These are phyloP conservation scores for Columba janthina DNA, from an alignment of 2,113 vertebrate species.

Conservation along the genomic window DNA sequence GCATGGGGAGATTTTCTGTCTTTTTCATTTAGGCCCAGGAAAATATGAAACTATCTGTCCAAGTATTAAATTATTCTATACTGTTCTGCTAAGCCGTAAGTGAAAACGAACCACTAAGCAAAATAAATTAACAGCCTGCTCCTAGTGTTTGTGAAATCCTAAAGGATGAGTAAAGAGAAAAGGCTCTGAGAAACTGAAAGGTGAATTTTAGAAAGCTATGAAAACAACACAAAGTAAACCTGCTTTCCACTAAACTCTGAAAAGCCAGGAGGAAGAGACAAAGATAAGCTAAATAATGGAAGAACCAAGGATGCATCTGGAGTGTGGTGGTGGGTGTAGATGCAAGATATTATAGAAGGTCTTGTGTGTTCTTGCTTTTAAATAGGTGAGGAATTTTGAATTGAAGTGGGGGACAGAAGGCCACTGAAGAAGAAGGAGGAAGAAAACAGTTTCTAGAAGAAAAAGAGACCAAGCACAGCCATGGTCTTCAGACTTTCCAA, in stretches of 20 bases:
- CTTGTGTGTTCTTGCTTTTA: not conserved
- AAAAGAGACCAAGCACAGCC: not conserved
- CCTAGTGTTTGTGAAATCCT: not conserved
- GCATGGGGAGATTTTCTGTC: not conserved
- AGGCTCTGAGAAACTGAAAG: not conserved
- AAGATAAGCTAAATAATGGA: not conserved
- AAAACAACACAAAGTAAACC: not conserved
- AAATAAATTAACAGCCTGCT: not conserved
- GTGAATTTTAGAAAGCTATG: not conserved
- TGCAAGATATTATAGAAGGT: not conserved
- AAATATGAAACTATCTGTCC: not conserved
- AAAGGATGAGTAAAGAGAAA: not conserved
- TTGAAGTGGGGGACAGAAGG: not conserved
- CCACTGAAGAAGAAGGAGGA: not conserved
- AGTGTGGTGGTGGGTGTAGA: accelerated
- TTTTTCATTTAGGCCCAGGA: not conserved
- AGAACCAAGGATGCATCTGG: not conserved
- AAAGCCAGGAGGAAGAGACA: not conserved
- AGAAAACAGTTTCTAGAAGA: not conserved
- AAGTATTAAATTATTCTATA: not conserved
- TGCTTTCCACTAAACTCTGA: not conserved
- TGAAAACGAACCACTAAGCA: not conserved
- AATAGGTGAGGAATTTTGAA: not conserved
- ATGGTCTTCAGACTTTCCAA: not conserved
- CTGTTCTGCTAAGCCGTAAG: not conserved